Base-by-base conservation (phyloP, 2,797 vertebrate genomes). In the Smutsia gigantea region DNA sequence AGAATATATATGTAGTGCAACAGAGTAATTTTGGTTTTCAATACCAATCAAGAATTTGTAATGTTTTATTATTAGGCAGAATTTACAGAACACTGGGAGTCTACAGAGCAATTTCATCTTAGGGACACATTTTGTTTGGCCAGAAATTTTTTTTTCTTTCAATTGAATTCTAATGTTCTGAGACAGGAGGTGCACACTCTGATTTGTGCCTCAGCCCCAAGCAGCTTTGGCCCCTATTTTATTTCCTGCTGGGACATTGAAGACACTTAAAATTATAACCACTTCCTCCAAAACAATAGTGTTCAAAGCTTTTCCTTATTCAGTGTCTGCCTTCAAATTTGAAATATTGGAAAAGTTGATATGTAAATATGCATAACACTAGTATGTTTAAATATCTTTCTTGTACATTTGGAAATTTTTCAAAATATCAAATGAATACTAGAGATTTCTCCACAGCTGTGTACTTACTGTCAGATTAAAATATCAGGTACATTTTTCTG, bases 201-300 rank as follows among this genome's bases (percentile, higher is more conserved):
- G 21, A 82, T 29, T 71, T 31, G 4, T 57, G 18, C 13, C 25
- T 21, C 23, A 34, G 2, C 2, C 14, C 2, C 49, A 6, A 1
- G 2, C 21, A 51, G 3, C 9, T 57, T 8, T 15, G 12, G 0
- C 3, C 13, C 1, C 4, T 85, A 5, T 63, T 31, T 6, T 39
- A 4, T 29, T 64, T 72, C 23, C 0, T 46, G 14, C 7, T 13
- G 23, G 4, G 5, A 4, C 84, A 15, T 21, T 34, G 34, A 68
- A 49, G 27, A 0, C 4, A 21, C 82, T 92, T 15, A 77, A 79
- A 59, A 85, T 31, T 66, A 5, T 39, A 34, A 42, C 12, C 6
- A 66, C 29, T 75, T 66, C 8, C 3, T 37, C 5, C 1, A 14
- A 78, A 74, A 57, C 2, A 51, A 31, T 51, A 39, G 31, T 13